Base-by-base conservation (phyloP, 2,888 invertebrate species). In the Plagodis dolabraria region DNA sequence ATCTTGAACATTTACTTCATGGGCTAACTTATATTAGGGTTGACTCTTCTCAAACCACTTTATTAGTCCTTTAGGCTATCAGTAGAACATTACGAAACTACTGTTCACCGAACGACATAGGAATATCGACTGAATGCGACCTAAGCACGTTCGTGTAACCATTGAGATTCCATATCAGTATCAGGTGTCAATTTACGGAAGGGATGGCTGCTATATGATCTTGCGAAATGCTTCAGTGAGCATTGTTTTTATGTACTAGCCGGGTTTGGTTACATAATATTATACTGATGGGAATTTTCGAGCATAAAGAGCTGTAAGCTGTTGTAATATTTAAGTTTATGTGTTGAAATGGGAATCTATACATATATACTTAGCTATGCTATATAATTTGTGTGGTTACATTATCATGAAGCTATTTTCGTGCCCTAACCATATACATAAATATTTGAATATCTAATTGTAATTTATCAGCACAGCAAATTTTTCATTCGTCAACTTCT, bases 111-210 rank as follows among this genome's bases (percentile, higher is more conserved):
- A 63, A 45, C 59, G 59, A 65, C 52, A 53, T 50, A 66, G 63
- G 63, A 63, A 57, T 56, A 52, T 59, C 57, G 60, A 77, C 75
- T 77, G 67, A 67, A 62, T 55, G 48, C 51, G 59, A 54, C 42
- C 33, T 22, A 55, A 57, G 49, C 60, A 64, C 60, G 65, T 68
- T 59, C 57, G 64, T 69, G 63, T 66, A 67, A 65, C 63, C 52
- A 60, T 63, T 63, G 62, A 64, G 61, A 57, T 59, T 60, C 59
- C 51, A 60, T 78, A 74, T 76, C 73, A 57, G 71, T 74, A 68
- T 65, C 74, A 63, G 62, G 75, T 77, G 69, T 82, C 72, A 60
- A 65, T 71, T 80, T 75, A 70, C 79, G 68, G 79, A 79, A 74
- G 72, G 58, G 66, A 67, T 72, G 57, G 68, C 70, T 69, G 79